Conservation (phyloP, 2,888 invertebrate species). For the Eulithis prunata region DNA sequence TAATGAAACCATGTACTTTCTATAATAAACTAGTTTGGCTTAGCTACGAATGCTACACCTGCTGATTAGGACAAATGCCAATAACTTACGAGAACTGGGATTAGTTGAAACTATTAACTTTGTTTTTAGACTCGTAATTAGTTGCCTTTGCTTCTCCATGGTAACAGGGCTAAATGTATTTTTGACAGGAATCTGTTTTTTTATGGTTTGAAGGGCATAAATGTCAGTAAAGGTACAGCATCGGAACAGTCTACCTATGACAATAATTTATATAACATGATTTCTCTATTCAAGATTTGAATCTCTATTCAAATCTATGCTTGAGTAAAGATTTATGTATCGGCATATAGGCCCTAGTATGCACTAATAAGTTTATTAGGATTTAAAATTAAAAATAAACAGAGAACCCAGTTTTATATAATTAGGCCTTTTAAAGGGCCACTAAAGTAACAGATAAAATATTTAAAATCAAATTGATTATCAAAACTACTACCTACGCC, state of each 20-base stretch:
- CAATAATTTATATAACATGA: too few species aligned
- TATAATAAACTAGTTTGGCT: conserved; percentile 6
- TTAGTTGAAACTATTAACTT: conserved; percentile 6
- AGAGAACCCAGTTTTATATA: too few species aligned
- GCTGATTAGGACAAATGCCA: conserved; percentile 33
- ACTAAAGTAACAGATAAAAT: neutral
- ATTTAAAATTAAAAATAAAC: too few species aligned
- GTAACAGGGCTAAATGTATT: neutral
- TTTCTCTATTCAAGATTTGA: too few species aligned
- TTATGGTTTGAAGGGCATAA: neutral
- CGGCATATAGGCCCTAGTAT: too few species aligned
- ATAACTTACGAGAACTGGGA: conserved; percentile 7
- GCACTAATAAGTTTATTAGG: too few species aligned
- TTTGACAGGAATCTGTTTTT: neutral
- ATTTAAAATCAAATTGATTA: neutral
- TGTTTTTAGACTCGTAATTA: neutral
- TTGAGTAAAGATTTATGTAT: too few species aligned
- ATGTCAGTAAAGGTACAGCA: neutral
- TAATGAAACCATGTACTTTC: conserved; percentile 17
- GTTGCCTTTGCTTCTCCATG: neutral
- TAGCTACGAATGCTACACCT: conserved; percentile 22
- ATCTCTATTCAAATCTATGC: too few species aligned
- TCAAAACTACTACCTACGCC: neutral
- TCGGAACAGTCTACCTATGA: neutral
- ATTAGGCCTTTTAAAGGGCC: too few species aligned